Evolutionary conservation across 1,140 invertebrate genomes (phyloP).

Genomic region (Bombus difficillimus): DNA sequence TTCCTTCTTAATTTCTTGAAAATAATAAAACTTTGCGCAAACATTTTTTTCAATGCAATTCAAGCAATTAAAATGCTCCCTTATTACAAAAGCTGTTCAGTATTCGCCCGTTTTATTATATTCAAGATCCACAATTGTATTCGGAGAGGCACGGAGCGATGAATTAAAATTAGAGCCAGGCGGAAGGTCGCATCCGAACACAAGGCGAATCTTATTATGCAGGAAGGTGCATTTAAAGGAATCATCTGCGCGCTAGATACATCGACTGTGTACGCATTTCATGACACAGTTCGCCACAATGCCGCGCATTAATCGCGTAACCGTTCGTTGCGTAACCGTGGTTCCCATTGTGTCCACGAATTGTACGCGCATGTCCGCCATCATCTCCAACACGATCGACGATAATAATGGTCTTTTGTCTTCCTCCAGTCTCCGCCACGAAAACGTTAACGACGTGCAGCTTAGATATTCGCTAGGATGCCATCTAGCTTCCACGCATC

Average conservation of each 20-base stretch:
- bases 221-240: conserved; percentile 34
- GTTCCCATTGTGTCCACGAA: conserved; percentile 57
- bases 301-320: conserved; percentile 63
- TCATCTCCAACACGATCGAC: conserved; percentile 43
- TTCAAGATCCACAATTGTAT: neutral
- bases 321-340: conserved; percentile 58
- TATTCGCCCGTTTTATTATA: neutral
- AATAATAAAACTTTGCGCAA: no score
- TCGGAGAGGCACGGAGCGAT: neutral
- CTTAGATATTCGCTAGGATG: neutral
- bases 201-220: conserved; percentile 33
- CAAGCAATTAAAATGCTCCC: no score
- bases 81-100: neutral
- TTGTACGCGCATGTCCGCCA: conserved; percentile 28
- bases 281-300: conserved; percentile 62
- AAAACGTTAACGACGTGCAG: conserved; percentile 12
- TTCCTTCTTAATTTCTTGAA: neutral
- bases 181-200: neutral
- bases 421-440: conserved; percentile 16
- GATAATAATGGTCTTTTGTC: conserved; percentile 52
- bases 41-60: no score
- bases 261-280: conserved; percentile 50
- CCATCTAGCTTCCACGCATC: neutral
- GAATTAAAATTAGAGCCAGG: conserved; percentile 29
- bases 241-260: conserved; percentile 49